These are phyloP conservation scores for Carollia perspicillata DNA, from an alignment of 2,113 vertebrate genomes.

Conservation along the genomic window DNA sequence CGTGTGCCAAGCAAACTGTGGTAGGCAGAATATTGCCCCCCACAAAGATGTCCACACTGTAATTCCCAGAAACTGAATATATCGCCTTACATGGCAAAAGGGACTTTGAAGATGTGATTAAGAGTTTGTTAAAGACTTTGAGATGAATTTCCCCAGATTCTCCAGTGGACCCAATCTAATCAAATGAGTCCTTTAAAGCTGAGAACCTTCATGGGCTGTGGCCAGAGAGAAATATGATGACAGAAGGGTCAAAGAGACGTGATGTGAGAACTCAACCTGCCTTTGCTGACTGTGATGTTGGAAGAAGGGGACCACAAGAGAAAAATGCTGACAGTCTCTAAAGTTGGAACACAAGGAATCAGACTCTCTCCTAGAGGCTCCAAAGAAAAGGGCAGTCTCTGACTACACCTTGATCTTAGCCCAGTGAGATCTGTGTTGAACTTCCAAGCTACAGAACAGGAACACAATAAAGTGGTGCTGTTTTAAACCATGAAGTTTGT, in stretches of 20 bases:
- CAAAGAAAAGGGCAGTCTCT: not conserved
- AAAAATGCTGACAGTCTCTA: not conserved
- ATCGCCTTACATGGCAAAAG: not conserved
- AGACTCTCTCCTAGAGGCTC: not conserved
- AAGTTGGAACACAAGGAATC: not conserved
- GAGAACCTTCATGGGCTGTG: not conserved
- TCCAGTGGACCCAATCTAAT: not conserved
- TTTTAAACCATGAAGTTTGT: not conserved
- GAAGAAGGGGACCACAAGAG: not conserved
- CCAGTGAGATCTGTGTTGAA: not conserved
- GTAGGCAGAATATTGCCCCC: not conserved
- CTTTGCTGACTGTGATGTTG: not conserved
- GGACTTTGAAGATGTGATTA: not conserved
- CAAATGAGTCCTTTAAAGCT: not conserved
- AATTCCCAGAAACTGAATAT: not conserved
- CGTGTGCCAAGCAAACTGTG: not conserved
- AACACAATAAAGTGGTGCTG: not conserved
- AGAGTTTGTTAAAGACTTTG: not conserved
- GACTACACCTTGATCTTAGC: not conserved
- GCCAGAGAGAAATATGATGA: not conserved
- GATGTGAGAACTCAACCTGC: not conserved
- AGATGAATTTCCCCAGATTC: not conserved
- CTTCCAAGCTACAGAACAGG: not conserved
- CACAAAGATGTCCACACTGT: not conserved
- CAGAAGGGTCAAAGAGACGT: not conserved